These are phyloP conservation scores for Therioaphis trifolii DNA, from an alignment of 2,888 invertebrate species.

Conservation along the genomic window DNA sequence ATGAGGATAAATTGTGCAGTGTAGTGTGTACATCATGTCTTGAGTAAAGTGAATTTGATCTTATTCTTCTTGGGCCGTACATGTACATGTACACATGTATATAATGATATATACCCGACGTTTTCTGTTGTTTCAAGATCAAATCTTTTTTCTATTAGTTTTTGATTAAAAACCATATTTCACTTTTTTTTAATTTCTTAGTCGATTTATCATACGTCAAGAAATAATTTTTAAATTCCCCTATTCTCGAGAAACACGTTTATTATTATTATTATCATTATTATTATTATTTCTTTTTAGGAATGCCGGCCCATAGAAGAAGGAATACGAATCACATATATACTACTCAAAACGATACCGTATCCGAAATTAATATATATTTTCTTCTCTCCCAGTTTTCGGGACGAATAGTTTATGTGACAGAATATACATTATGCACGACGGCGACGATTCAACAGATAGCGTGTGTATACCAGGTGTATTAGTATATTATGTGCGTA, in stretches of 20 bases:
- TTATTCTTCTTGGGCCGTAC: background rate
- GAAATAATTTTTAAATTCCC: constrained; percentile 58
- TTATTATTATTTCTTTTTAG: constrained; percentile 25
- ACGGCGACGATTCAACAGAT: constrained; percentile 27
- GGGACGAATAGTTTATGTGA: constrained; percentile 60
- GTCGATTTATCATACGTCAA: constrained; percentile 56
- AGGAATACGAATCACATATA: constrained; percentile 13
- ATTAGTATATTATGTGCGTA: background rate
- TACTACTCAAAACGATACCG: constrained; percentile 40
- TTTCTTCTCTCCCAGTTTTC: constrained; percentile 39
- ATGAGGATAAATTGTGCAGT: background rate
- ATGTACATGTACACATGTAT: background rate
- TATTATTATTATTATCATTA: background rate
- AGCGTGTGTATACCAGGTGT: constrained; percentile 20
- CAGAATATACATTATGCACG: constrained; percentile 50
- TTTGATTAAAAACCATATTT: constrained; percentile 43
- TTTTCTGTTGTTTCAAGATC: background rate
- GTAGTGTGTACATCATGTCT: background rate
- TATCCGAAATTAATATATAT: constrained; percentile 50
- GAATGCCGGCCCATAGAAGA: constrained; percentile 39
- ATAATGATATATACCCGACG: background rate
- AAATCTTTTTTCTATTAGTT: constrained; percentile 42
- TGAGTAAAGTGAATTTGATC: constrained; percentile 1
- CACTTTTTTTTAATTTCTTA: constrained; percentile 45
- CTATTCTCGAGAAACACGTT: constrained; percentile 55